Evolutionary conservation across 2,888 invertebrate genomes (phyloP).

Genomic region (Torymus tubicola): DNA sequence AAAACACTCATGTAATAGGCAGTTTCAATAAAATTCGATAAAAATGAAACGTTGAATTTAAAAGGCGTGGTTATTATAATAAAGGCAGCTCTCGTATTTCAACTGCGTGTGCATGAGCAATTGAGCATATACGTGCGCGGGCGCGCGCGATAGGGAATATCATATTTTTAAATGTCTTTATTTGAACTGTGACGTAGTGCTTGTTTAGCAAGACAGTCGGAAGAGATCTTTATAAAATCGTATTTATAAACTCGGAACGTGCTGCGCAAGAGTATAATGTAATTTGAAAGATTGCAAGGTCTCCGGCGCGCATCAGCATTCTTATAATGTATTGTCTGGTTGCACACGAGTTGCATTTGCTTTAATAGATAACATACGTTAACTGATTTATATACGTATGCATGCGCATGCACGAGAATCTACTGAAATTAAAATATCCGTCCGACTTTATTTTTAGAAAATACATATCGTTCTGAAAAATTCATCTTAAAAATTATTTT

Average conservation of each 20-base stretch:
- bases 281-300: constrained; percentile 52
- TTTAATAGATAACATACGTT: too few species aligned
- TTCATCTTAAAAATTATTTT: too few species aligned
- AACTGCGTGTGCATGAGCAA: neutral
- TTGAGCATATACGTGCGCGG: neutral
- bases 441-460: too few species aligned
- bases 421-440: too few species aligned
- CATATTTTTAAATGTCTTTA: constrained; percentile 42
- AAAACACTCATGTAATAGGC: too few species aligned
- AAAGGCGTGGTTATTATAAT: too few species aligned
- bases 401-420: too few species aligned
- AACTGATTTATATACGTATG: too few species aligned
- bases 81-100: too few species aligned
- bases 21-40: too few species aligned
- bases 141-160: constrained; percentile 14
- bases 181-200: constrained; percentile 41
- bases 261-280: constrained; percentile 32
- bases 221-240: constrained; percentile 46
- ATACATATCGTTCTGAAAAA: too few species aligned
- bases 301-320: constrained; percentile 31
- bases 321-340: constrained; percentile 19
- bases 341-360: neutral
- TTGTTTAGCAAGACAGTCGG: constrained; percentile 43
- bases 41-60: too few species aligned
- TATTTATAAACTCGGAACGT: constrained; percentile 49